Percentiles rank a stretch among this genome's conserved stretches.
Conservation (phyloP, 1,140 invertebrate species). For the Euwallacea fornicatus region DNA sequence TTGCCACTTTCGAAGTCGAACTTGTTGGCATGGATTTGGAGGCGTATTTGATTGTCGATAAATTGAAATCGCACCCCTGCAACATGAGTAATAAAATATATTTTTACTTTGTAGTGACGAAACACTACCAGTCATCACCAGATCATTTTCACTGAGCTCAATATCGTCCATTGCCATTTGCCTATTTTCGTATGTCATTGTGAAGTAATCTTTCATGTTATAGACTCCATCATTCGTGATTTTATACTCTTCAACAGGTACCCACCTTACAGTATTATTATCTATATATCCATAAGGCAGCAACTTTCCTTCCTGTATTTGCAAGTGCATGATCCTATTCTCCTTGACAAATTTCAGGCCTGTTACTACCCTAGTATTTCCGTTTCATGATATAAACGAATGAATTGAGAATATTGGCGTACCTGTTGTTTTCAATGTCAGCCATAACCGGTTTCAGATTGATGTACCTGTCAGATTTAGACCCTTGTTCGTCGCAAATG, state of each 20-base stretch:
- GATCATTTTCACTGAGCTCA: slow-evolving; percentile 56
- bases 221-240: slow-evolving; percentile 55
- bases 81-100: slow-evolving; percentile 4
- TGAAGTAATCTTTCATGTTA: slow-evolving; percentile 69
- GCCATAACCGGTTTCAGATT: slow-evolving; percentile 67
- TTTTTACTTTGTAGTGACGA: background rate
- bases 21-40: slow-evolving; percentile 20
- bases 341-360: slow-evolving; percentile 71
- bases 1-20: slow-evolving; percentile 25
- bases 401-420: slow-evolving; percentile 40
- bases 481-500: slow-evolving; percentile 74
- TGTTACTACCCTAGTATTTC: slow-evolving; percentile 67
- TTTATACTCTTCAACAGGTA: slow-evolving; percentile 64
- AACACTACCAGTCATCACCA: slow-evolving; percentile 64
- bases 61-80: slow-evolving; percentile 28
- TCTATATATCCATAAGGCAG: slow-evolving; percentile 65
- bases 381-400: background rate
- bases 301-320: slow-evolving; percentile 73
- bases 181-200: slow-evolving; percentile 68
- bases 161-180: slow-evolving; percentile 79
- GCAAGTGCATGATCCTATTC: slow-evolving; percentile 72
- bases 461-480: slow-evolving; percentile 74
- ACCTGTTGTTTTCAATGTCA: slow-evolving; percentile 71
- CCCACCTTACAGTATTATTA: slow-evolving; percentile 62
- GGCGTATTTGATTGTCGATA: slow-evolving; percentile 13